Base-by-base conservation (phyloP, 2,797 vertebrate genomes). In the Pelobates cultripes region DNA sequence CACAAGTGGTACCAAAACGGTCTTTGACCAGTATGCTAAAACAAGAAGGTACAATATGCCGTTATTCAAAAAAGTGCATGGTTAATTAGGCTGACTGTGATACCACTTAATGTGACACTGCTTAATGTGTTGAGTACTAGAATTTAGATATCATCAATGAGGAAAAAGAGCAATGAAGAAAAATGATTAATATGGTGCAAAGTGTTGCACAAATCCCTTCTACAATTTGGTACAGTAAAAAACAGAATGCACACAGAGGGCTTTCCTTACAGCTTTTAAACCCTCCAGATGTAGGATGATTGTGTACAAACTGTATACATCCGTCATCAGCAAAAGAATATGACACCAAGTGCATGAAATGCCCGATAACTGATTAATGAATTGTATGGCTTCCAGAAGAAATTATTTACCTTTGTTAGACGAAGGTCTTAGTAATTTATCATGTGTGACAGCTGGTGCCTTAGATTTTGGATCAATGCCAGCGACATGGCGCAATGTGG, bases 341-440 rank as follows among this genome's bases (percentile, higher is more conserved):
- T 61, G 57, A 61, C 57, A 14, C 57, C 57, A 61, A 61, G 57
- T 61, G 57, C 57, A 61, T 61, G 57, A 61, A 61, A 61, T 61
- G 15, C 57, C 14, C 14, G 57, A 61, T 61, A 61, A 61, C 57
- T 61, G 57, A 61, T 61, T 61, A 61, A 61, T 61, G 57, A 61
- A 61, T 61, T 61, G 57, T 5, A 61, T 61, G 12, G 4, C 57
- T 61, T 61, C 13, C 57, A 61, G 57, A 14, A 61, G 57, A 61
- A 61, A 61, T 61, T 14, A 61, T 61, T 61, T 61, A 61, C 57
- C 57, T 61, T 61, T 61, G 57, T 61, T 61, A 61, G 10, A 61
- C 57, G 15, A n/a, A 61, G 57, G 57, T 61, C 57, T 61, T 61
- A 61, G 57, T 61, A 61, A 61, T 61, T 61, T 61, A 61, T 61